phyloP scores from a whole-genome alignment of 1,140 invertebrate species.

The Zaprionus ornatus region DNA sequence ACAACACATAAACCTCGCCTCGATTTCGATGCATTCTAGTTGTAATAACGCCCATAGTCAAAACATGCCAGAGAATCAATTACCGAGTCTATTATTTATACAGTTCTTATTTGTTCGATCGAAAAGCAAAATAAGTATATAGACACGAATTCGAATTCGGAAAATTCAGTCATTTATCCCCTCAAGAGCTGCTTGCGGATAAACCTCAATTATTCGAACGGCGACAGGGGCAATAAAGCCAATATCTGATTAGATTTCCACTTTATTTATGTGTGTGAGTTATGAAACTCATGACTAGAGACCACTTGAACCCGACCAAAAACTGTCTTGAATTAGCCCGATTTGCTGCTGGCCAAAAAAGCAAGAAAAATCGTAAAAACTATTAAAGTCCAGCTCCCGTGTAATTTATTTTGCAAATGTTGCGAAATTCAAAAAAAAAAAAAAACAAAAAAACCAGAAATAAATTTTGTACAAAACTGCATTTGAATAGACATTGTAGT shows the following conservation, averaged over 20 bases:
- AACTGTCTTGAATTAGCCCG: conserved; percentile 21
- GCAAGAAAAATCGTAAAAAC: conserved; percentile 9
- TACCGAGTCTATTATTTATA: conserved; percentile 20
- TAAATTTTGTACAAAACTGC: neutral
- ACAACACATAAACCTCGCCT: neutral
- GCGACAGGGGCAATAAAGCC: neutral
- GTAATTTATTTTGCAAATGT: conserved; percentile 19
- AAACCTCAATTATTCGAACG: neutral
- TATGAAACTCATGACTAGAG: conserved; percentile 2
- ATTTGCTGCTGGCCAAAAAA: conserved; percentile 3
- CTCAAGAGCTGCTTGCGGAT: neutral
- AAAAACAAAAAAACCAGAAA: neutral
- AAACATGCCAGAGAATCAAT: conserved; percentile 22
- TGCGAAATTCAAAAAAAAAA: conserved; percentile 14
- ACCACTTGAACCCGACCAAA: conserved; percentile 5
- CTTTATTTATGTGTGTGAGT: neutral
- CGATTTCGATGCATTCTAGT: conserved; percentile 6
- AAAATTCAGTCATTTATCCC: neutral
- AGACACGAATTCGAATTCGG: neutral
- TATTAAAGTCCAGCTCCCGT: conserved; percentile 21
- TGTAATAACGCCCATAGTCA: neutral
- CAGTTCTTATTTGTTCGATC: neutral
- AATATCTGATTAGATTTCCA: conserved; percentile 8
- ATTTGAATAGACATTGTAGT: neutral
- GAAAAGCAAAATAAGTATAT: neutral